These are phyloP conservation scores for Hydropsyche tenuis DNA, from an alignment of 1,140 invertebrate genomes.

Conservation along the genomic window DNA sequence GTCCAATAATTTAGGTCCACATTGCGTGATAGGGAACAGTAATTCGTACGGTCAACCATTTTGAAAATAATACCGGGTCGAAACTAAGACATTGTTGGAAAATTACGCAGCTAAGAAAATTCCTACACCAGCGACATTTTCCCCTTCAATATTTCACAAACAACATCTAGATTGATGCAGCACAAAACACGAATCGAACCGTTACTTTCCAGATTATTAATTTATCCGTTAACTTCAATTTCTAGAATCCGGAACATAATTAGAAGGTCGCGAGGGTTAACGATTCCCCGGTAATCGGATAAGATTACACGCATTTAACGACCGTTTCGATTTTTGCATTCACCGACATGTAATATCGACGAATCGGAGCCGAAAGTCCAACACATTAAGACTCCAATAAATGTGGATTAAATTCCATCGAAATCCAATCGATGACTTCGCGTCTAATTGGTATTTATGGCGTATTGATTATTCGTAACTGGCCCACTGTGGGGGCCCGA, in stretches of 20 bases:
- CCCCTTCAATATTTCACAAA: neutral
- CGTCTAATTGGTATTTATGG: slow-evolving; percentile 46
- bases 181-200: neutral
- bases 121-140: slow-evolving; percentile 9
- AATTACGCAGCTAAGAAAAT: slow-evolving; percentile 28
- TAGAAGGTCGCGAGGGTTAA: slow-evolving; percentile 1
- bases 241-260: no score
- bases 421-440: slow-evolving; percentile 30
- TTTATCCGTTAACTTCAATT: no score
- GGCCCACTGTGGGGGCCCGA: neutral
- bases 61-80: slow-evolving; percentile 44
- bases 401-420: slow-evolving; percentile 43
- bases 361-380: neutral
- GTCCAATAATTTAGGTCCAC: slow-evolving; percentile 49
- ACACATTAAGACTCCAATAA: slow-evolving; percentile 38
- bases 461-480: slow-evolving; percentile 45
- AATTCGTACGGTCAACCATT: slow-evolving; percentile 46
- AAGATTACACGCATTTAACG: neutral
- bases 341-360: neutral
- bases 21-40: slow-evolving; percentile 44
- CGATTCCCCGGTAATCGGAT: slow-evolving; percentile 8
- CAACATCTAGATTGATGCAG: no score
- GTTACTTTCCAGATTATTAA: no score
- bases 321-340: neutral
- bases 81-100: slow-evolving; percentile 41